Evolutionary conservation across 2,797 vertebrate genomes (phyloP).

Genomic region (Sebastes minor): DNA sequence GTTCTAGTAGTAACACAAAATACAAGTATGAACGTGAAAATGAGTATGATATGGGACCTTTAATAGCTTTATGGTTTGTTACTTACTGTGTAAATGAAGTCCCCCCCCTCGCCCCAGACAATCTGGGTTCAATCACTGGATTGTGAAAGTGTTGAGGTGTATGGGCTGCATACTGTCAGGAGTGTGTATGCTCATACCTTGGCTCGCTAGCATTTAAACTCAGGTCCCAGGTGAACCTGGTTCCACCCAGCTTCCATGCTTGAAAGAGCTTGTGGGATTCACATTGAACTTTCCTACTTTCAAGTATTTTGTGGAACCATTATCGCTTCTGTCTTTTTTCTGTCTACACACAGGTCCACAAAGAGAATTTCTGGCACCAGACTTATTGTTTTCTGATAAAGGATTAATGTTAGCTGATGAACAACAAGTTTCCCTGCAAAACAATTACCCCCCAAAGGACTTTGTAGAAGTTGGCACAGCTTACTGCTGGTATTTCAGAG

Average conservation of each 20-base stretch:
- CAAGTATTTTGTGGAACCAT: not conserved
- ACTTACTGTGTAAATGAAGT: not conserved
- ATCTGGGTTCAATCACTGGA: not conserved
- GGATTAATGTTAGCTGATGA: conserved; percentile 23
- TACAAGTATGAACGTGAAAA: too few relatives aligned
- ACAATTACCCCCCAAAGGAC: conserved; percentile 3
- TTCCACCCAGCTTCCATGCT: not conserved
- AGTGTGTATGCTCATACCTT: not conserved
- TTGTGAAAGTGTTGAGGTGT: not conserved
- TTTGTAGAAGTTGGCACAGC: not conserved
- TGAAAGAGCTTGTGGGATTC: not conserved
- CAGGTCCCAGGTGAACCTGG: not conserved
- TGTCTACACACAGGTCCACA: not conserved
- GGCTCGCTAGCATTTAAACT: not conserved
- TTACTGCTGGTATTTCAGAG: not conserved
- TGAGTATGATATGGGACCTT: not conserved
- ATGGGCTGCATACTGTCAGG: too few relatives aligned
- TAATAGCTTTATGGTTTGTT: not conserved
- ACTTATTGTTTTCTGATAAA: conserved; percentile 28
- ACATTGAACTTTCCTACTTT: not conserved
- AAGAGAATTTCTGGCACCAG: not conserved
- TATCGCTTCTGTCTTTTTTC: not conserved
- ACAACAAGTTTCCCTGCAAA: conserved; percentile 3
- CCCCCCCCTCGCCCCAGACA: not conserved
- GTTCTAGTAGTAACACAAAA: too few relatives aligned